These are phyloP conservation scores for Ctenicera cuprea DNA, from an alignment of 2,888 invertebrate species.

Conservation along the genomic window DNA sequence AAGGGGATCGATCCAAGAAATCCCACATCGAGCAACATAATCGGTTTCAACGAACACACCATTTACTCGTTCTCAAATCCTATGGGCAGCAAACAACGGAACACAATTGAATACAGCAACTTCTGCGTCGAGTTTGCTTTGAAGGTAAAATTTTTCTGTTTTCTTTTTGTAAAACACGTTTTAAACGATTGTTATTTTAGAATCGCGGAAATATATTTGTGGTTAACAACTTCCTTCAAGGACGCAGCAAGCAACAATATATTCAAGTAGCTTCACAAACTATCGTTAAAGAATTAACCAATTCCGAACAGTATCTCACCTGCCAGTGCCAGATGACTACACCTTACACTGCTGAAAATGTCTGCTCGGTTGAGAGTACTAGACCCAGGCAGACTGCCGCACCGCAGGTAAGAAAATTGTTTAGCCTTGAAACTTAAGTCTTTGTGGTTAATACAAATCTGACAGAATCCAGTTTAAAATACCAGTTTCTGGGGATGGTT, in stretches of 20 bases:
- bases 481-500: no score
- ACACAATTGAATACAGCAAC: neutral
- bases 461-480: no score
- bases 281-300: constrained; percentile 71
- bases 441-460: no score
- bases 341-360: constrained; percentile 61
- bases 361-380: constrained; percentile 62
- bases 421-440: no score
- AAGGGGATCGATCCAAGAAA: neutral
- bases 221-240: neutral
- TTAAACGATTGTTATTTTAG: constrained; percentile 9
- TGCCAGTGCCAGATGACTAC: constrained; percentile 69
- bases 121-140: constrained; percentile 21
- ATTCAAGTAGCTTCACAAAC: constrained; percentile 72
- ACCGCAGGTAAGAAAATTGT: neutral
- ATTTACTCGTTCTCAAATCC: constrained; percentile 6
- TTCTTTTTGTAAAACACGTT: no score
- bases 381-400: neutral
- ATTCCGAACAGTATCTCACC: constrained; percentile 70
- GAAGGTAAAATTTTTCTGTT: no score
- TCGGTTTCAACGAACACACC: constrained; percentile 20
- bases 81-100: neutral
- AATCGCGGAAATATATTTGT: constrained; percentile 28
- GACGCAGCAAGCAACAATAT: neutral
- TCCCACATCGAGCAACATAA: neutral